Base-by-base conservation (phyloP, 2,888 invertebrate genomes). In the Drosophila diplacantha region DNA sequence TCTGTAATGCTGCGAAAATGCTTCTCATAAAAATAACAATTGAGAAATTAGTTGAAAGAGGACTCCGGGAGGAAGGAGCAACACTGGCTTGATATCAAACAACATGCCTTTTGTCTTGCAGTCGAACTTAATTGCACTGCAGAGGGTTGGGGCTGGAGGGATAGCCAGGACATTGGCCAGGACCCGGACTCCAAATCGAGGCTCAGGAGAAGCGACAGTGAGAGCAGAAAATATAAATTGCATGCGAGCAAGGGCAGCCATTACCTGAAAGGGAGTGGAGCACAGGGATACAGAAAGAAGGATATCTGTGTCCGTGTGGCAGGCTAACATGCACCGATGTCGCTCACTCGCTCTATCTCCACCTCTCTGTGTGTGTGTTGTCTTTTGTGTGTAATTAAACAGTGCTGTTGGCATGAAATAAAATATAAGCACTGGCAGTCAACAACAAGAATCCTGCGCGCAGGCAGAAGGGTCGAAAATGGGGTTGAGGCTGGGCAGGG, bases 381-480 rank as follows among this genome's bases (percentile, higher is more conserved):
- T 81, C 81, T 81, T 78, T 83, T 83, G 80, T 80, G 79, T 80
- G 80, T 80, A 80, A 80, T 80, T 80, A 80, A 80, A 80, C 80
- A 80, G 79, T 83, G 81, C 80, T 83, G 79, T 78, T 80, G 83
- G 80, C 80, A 81, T 80, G 72, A 83, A 81, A 83, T 81, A 80
- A 81, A 83, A 82, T 82, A 79, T 82, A 82, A 82, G 81, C 83
- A 77, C 74, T 69, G 51, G 39, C 62, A 61, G 64, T 51, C 56
- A 66, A 62, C 59, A 47, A 58, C 47, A 49, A 59, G 37, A 65
- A 51, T 50, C 56, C 50, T 35, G 56, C 51, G 51, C 35, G 31
- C 44, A 29, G 49, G 47, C 34, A 54, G 29, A 31, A 14, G 67
- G 65, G 51, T 62, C 63, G 22, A 22, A 38, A 60, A 11, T 24